Evolutionary conservation across 1,140 invertebrate genomes (phyloP), one percentile per base, ranked within the genome.

Genomic region (Drosophila chauvacae): DNA sequence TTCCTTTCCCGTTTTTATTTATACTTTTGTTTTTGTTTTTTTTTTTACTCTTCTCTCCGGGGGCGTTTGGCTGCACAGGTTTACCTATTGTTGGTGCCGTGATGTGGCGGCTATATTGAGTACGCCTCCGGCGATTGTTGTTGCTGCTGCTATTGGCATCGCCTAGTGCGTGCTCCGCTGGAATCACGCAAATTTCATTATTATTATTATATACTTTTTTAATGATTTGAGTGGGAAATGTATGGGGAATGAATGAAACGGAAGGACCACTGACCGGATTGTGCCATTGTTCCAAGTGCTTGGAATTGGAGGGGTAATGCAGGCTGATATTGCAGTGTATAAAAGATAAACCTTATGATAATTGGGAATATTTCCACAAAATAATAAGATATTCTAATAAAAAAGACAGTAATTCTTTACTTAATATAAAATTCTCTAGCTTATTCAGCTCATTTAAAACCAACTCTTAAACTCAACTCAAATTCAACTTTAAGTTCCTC

Each of bases 171-270:
- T 87, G 83, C 84, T 77, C 57, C 64, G 85, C 76, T 87, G 80
- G 84, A 90, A 90, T 90, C 84, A 88, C 84, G 84, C 84, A 90
- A 88, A 90, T 88, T 90, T 88, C 77, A 84, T 88, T 88, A 88
- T 88, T 90, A 84, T 84, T 84, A 84, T 90, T 88, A 84, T 90
- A 56, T 88, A 88, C 83, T 78, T 90, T 83, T 88, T 84, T 88
- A 88, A 88, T 90, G 84, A 90, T 90, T 88, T 87, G 77, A 88
- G 80, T 88, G 80, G 77, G 64, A 83, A 75, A 87, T 47, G 45
- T 26, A 47, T 47, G 23, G 44, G 44, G 44, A 47, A 4, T 72
- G 44, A 59, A 71, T 71, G 13, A 35, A 51, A 53, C 10, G 23
- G 65, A 44, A 69, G 58, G 26, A 44, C 51, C 48, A 53, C 69